Conservation (phyloP, 1,140 invertebrate genomes). For the Penaeus japonicus region DNA sequence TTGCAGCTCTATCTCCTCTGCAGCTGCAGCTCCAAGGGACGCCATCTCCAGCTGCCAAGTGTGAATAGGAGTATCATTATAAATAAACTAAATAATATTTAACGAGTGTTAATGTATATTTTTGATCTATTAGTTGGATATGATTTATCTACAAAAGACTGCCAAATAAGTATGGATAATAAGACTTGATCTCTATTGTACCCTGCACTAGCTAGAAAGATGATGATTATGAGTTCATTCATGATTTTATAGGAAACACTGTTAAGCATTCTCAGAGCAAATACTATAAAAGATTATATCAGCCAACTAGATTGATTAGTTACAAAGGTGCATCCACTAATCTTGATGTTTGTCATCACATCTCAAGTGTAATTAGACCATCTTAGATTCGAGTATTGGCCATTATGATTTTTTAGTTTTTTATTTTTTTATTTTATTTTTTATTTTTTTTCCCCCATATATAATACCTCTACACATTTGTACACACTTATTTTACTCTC, state of each 20-base stretch:
- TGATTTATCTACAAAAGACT: background rate
- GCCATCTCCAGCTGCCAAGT: constrained; percentile 4
- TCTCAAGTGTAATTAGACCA: background rate
- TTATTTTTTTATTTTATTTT: too few relatives aligned
- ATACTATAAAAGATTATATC: background rate
- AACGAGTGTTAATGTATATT: background rate
- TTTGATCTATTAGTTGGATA: constrained; percentile 7
- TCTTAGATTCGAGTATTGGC: constrained; percentile 16
- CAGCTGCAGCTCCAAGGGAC: background rate
- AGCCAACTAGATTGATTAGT: background rate
- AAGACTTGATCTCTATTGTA: background rate
- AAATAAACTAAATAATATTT: background rate
- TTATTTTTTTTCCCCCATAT: too few relatives aligned
- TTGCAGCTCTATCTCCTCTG: background rate
- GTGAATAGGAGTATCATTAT: background rate
- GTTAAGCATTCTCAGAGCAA: too few relatives aligned
- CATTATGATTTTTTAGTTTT: background rate
- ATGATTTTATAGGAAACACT: background rate
- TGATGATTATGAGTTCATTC: background rate
- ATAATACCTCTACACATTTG: too few relatives aligned
- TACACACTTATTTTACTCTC: background rate
- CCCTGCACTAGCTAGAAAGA: background rate
- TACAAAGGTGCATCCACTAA: constrained; percentile 35
- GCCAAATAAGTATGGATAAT: background rate
- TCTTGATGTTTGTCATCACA: constrained; percentile 9